Base-by-base conservation (phyloP, 2,113 vertebrate genomes). In the Blennius ocellaris region DNA sequence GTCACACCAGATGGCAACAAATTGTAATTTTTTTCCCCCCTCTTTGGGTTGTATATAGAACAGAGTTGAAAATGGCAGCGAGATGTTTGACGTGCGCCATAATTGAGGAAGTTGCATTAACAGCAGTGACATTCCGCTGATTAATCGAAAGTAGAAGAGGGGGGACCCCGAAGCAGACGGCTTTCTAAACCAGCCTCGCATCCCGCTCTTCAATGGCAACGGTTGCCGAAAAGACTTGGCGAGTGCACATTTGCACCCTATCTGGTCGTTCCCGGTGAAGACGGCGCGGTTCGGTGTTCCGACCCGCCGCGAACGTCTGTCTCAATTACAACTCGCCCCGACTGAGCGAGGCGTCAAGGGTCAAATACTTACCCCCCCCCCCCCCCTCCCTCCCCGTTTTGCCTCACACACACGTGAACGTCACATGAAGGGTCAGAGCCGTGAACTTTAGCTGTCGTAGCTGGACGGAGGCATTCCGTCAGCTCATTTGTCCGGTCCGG, bases 41-140 rank as follows among this genome's bases (percentile, higher is more conserved):
- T 21, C 21, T 49, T 68, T 11, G 7, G 77, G 89, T 89, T 88
- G 90, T 71, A 75, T 84, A 88, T 85, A 82, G 89, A 93, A 88
- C 41, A 54, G 49, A 80, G n/a, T 30, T 88, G 91, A 86, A 75
- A 51, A 81, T 89, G 68, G 77, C 48, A 40, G 45, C 15, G 49
- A 50, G 76, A 90, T 93, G 91, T 92, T 94, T 95, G 93, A 95
- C 91, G 86, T 56, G 80, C 78, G 84, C 84, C 90, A 71, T 92
- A 93, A 94, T 92, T 94, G 92, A 85, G 85, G 81, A 86, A 80
- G 87, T 93, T 92, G 87, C 92, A 93, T 93, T 89, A 91, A 90
- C 93, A 93, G 93, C 91, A 91, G 89, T 93, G 92, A 94, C 47
- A 55, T 92, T 92, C 21, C 93, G 89, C 89, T 88, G 85, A 94